Evolutionary conservation across 1,140 invertebrate species (phyloP), one percentile per base, ranked within the genome.

Genomic region (Micrasema minimum): DNA sequence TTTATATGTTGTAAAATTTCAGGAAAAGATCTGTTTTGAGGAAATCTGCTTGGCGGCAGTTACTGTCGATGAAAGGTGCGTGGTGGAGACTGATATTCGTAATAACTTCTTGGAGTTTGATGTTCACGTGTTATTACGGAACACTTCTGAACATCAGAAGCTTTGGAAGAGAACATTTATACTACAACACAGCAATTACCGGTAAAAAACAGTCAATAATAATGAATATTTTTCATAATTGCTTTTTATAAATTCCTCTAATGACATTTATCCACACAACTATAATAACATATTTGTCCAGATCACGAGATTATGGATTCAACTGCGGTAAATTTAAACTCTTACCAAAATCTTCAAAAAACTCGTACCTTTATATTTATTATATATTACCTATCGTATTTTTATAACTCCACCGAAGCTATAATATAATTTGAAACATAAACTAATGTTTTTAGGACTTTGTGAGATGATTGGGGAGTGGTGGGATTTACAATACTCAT

Each of bases 111-210:
- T 83, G 80, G 80, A 78, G 80, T 57, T 70, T 82, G 0, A 82
- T 82, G 51, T 81, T 81, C 18, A 79, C 81, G 3, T 77, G 80
- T 53, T 83, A 83, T 65, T 83, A 82, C 65, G 82, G 82, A 22
- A 81, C 81, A 70, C 72, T 83, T 46, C 73, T 83, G 2, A 83
- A 83, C 37, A 82, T 82, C 38, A 80, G 80, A 37, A 79, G 80
- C 26, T 83, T 83, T 71, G 81, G 81, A 50, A 78, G 82, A 3
- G 77, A 80, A 26, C 79, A 82, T 70, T 68, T 83, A 10, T 79
- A 78, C 51, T 74, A 79, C 5, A 83, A 80, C 57, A 83, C 82
- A 11, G 79, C 79, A 4, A 51, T 83, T 23, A 81, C 81, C 77
- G 82, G 81, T 82, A 75, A 77, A 61, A 3, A 11, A 37, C 22